phyloP scores from a whole-genome alignment of 2,888 invertebrate genomes.

The Xanthia icteritia region DNA sequence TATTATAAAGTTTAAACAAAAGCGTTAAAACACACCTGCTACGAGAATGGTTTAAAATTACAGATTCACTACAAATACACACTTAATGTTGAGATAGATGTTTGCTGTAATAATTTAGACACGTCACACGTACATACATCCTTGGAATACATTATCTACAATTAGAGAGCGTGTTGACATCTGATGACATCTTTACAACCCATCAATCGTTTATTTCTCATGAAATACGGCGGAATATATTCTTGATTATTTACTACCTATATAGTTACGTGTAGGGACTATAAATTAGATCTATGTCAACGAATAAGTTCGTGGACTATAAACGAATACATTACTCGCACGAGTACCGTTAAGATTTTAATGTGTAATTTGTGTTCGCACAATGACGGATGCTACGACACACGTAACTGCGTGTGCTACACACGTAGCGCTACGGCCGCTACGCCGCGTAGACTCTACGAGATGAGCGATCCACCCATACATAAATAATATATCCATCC shows the following conservation, averaged over 20 bases:
- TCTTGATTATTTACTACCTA: not conserved
- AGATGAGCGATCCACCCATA: slow-evolving; percentile 11
- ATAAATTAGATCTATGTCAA: slow-evolving; percentile 29
- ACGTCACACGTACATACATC: slow-evolving; percentile 9
- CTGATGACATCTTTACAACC: slow-evolving; percentile 37
- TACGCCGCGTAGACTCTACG: slow-evolving; percentile 42
- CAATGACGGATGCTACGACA: slow-evolving; percentile 38
- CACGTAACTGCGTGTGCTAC: slow-evolving; percentile 39
- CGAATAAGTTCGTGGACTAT: slow-evolving; percentile 49
- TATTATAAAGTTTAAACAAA: slow-evolving; percentile 56
- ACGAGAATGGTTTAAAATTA: slow-evolving; percentile 47
- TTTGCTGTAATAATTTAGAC: slow-evolving; percentile 13
- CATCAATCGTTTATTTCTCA: slow-evolving; percentile 47
- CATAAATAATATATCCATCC: too few relatives aligned
- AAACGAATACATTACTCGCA: slow-evolving; percentile 55
- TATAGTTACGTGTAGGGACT: slow-evolving; percentile 3
- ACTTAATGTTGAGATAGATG: slow-evolving; percentile 25
- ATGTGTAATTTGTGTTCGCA: slow-evolving; percentile 35
- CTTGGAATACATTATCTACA: slow-evolving; percentile 29
- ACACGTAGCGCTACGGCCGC: slow-evolving; percentile 55
- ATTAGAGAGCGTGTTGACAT: slow-evolving; percentile 27
- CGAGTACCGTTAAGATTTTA: slow-evolving; percentile 48
- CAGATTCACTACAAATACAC: slow-evolving; percentile 39
- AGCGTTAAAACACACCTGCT: slow-evolving; percentile 56
- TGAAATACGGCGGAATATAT: slow-evolving; percentile 35